Conservation (phyloP, 1,140 invertebrate genomes). For the Procambarus clarkii region DNA sequence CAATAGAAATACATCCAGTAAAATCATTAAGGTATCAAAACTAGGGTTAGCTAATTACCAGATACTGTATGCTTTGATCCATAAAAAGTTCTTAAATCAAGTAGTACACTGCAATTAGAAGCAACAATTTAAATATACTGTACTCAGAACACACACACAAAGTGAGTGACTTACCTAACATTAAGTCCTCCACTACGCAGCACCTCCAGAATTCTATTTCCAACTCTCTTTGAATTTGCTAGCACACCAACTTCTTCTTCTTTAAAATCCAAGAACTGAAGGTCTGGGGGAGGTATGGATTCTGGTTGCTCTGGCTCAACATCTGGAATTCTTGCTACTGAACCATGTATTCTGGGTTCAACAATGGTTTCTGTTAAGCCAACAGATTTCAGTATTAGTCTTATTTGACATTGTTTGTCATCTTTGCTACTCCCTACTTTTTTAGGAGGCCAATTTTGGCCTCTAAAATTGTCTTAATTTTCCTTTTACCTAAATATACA, state of each 20-base stretch:
- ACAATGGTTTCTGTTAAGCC: not conserved
- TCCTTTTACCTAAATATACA: too few relatives aligned
- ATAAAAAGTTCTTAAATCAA: too few relatives aligned
- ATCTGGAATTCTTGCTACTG: not conserved
- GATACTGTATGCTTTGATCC: too few relatives aligned
- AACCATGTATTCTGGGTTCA: not conserved
- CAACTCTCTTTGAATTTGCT: conserved; percentile 39
- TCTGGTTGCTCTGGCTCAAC: not conserved
- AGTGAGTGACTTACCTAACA: conserved; percentile 16
- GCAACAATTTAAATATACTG: too few relatives aligned
- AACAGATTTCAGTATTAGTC: not conserved
- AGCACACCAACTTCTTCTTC: conserved; percentile 27
- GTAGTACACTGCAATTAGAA: too few relatives aligned
- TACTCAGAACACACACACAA: not conserved
- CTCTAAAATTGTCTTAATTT: too few relatives aligned
- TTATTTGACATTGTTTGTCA: too few relatives aligned
- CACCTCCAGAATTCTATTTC: conserved; percentile 11
- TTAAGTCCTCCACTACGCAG: conserved; percentile 28
- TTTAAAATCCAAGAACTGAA: conserved; percentile 24
- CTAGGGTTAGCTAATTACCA: too few relatives aligned
- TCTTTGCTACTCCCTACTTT: too few relatives aligned
- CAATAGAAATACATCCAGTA: too few relatives aligned
- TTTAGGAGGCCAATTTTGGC: too few relatives aligned
- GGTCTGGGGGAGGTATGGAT: not conserved
- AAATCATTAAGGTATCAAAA: too few relatives aligned